Conservation (phyloP, 2,888 invertebrate genomes). For the Hipparchia semele region DNA sequence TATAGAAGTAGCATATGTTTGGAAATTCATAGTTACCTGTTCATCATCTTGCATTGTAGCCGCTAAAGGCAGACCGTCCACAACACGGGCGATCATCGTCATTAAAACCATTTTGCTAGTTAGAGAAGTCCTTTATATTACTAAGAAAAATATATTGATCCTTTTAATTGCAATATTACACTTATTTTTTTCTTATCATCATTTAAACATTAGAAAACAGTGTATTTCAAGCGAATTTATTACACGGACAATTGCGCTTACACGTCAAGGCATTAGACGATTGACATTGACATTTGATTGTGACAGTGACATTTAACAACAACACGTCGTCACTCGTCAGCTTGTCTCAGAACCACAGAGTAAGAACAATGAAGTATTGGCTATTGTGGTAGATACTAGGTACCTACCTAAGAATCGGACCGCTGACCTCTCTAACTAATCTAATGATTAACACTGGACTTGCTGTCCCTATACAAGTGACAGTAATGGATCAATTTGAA, state of each 20-base stretch:
- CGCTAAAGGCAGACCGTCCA: slow-evolving; percentile 97
- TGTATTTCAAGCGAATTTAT: slow-evolving; percentile 45
- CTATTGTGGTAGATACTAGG: too few species aligned
- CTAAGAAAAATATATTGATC: slow-evolving; percentile 44
- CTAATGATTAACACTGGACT: too few species aligned
- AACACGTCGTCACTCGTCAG: slow-evolving; percentile 58
- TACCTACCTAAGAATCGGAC: too few species aligned
- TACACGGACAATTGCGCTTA: slow-evolving; percentile 58
- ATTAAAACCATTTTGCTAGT: slow-evolving; percentile 93
- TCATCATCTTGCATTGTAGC: slow-evolving; percentile 99
- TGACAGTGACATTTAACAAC: slow-evolving; percentile 52
- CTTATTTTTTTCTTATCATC: slow-evolving; percentile 69
- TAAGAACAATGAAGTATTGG: too few species aligned
- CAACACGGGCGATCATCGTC: slow-evolving; percentile 98
- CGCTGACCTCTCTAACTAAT: too few species aligned
- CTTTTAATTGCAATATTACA: slow-evolving; percentile 47
- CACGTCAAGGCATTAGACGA: slow-evolving; percentile 61
- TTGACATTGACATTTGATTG: slow-evolving; percentile 11
- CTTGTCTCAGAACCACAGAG: slow-evolving; percentile 34
- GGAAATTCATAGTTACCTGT: slow-evolving; percentile 85
- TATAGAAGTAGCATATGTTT: slow-evolving; percentile 25
- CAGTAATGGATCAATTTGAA: too few species aligned
- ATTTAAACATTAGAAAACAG: slow-evolving; percentile 58
- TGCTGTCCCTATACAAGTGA: too few species aligned
- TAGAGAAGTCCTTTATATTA: slow-evolving; percentile 50